phyloP scores from a whole-genome alignment of 2,797 vertebrate genomes.

The Octomys mimax region DNA sequence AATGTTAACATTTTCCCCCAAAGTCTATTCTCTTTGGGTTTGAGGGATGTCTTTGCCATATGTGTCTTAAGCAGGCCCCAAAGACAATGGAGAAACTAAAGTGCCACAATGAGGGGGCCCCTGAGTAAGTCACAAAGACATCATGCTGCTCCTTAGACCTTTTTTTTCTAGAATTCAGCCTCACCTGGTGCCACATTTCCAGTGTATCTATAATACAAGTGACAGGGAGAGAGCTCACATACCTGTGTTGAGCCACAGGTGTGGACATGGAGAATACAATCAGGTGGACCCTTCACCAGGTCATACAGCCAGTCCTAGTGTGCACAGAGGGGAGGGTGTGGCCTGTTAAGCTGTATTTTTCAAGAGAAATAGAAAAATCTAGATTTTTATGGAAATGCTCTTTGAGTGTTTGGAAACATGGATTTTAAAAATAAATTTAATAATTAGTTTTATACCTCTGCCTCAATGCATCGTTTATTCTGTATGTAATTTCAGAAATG shows the following conservation, averaged over 20 bases:
- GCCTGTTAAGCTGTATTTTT: background rate
- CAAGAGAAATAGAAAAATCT: constrained; percentile 40
- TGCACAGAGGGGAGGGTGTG: background rate
- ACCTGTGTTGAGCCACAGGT: background rate
- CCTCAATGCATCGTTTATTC: background rate
- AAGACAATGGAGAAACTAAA: background rate
- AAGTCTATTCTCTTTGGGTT: background rate
- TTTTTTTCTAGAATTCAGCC: background rate
- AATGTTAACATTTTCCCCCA: background rate
- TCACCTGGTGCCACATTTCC: background rate
- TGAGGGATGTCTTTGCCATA: background rate
- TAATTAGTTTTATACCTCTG: background rate
- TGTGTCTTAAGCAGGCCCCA: background rate
- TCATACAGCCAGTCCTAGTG: background rate
- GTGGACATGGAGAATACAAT: background rate
- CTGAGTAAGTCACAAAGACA: background rate
- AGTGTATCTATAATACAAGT: background rate
- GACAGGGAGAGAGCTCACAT: background rate
- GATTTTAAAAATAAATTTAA: background rate
- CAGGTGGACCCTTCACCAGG: background rate
- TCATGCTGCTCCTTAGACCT: background rate
- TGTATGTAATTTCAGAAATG: background rate
- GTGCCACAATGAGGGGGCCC: background rate
- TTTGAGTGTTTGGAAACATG: background rate
- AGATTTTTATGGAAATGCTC: constrained; percentile 33